Conservation (phyloP, 2,113 vertebrate species). For the Mastomys coucha region DNA sequence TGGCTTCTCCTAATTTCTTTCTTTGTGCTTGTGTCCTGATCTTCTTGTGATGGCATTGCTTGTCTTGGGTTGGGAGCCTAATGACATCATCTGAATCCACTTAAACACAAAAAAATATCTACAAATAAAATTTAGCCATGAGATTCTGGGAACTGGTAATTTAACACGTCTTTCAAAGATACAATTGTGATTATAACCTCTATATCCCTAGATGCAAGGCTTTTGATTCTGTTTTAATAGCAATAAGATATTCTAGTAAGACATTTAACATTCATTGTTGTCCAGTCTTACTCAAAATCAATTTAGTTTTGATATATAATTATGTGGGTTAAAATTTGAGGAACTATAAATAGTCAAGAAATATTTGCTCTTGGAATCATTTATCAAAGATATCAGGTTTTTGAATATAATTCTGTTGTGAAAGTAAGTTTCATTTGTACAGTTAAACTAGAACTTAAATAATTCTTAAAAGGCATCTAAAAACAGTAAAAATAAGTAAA, state of each 20-base stretch:
- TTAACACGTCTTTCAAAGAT: background rate
- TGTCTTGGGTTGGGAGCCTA: background rate
- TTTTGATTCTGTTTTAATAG: background rate
- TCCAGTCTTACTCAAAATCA: background rate
- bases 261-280: background rate
- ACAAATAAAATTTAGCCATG: background rate
- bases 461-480: background rate
- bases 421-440: background rate
- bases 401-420: background rate
- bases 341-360: background rate
- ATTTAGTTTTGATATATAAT: background rate
- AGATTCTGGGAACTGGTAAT: background rate
- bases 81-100: background rate
- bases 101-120: background rate
- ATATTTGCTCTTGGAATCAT: background rate
- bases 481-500: background rate
- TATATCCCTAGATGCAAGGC: background rate
- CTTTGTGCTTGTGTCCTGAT: background rate
- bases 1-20: background rate
- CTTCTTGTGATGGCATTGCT: background rate
- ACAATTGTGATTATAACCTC: background rate
- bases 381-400: background rate
- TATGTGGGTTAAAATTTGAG: background rate
- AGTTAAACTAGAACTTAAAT: background rate
- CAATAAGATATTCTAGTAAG: background rate